phyloP scores from a whole-genome alignment of 2,113 vertebrate genomes.

The Helogale parvula region DNA sequence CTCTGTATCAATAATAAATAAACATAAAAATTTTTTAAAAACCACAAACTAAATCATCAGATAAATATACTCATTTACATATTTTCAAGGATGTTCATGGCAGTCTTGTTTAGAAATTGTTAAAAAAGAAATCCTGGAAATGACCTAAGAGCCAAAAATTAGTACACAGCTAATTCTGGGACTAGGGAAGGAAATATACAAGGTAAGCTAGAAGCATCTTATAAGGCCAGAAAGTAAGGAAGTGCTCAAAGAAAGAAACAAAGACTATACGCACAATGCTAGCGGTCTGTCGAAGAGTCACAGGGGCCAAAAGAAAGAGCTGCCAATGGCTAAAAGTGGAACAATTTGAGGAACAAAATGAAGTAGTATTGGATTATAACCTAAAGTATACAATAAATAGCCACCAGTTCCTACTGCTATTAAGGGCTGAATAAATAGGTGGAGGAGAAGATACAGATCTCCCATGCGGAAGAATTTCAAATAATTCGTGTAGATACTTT shows the following conservation, averaged over 20 bases:
- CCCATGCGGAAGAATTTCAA: neutral
- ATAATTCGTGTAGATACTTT: neutral
- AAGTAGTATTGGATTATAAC: neutral
- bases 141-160: neutral
- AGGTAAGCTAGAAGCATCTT: neutral
- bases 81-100: constrained; percentile 7
- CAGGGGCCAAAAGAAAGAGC: neutral
- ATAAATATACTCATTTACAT: neutral
- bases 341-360: neutral
- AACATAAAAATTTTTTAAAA: no score
- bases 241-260: neutral
- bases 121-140: neutral
- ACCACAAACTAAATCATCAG: neutral
- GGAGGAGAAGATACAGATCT: neutral
- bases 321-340: neutral
- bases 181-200: neutral
- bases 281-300: neutral
- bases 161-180: neutral
- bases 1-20: no score
- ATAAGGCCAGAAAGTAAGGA: neutral
- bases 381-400: neutral
- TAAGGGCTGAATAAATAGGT: neutral
- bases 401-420: neutral
- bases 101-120: constrained; percentile 37
- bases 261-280: neutral